Base-by-base conservation (phyloP, 2,888 invertebrate species). In the Sinotaia quadrata region DNA sequence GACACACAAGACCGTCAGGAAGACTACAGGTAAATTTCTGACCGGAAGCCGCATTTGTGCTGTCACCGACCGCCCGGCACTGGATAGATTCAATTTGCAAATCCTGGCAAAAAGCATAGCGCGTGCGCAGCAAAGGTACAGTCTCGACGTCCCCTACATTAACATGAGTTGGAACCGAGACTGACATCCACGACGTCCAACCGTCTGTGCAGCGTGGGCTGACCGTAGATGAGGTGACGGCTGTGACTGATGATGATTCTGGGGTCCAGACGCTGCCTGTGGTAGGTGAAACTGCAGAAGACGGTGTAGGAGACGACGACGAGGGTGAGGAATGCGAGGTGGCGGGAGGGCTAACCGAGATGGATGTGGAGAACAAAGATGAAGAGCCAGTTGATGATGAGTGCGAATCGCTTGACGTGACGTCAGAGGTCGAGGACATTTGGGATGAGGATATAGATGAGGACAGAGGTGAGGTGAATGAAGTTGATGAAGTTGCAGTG, bases 121-220 rank as follows among this genome's bases (percentile, higher is more conserved):
- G 70, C 33, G 60, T 69, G 33, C 82, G 61, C 15, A 84, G 78
- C 10, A 58, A 72, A 4, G 65, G 61, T 33, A 83, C 68, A 1
- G 79, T 80, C 69, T 87, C 87, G 33, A 81, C 75, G 63, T 87
- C 87, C 5, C 86, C 85, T 10, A 74, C 76, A 63, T 82, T 83
- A 66, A 74, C 73, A 21, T 71, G 72, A 31, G 84, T 77, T 4
- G 86, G 84, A 0, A 75, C 71, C 33, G 75, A 75, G 4, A 78
- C 90, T 87, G 93, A 95, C 75, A 94, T 89, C 95, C 95, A 96
- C n/a, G 90, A 87, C 0, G 93, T 93, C 94, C 95, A 95, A 0
- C 95, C 95, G 2, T 90, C 86, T 52, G 90, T 88, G 1, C 47
- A 57, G 21, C 18, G 51, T 52, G 58, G 37, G 15, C 21, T 37